Evolutionary conservation across 92 coral and sea anemone species (phyloP).

Genomic region (Epizoanthus scotinus): DNA sequence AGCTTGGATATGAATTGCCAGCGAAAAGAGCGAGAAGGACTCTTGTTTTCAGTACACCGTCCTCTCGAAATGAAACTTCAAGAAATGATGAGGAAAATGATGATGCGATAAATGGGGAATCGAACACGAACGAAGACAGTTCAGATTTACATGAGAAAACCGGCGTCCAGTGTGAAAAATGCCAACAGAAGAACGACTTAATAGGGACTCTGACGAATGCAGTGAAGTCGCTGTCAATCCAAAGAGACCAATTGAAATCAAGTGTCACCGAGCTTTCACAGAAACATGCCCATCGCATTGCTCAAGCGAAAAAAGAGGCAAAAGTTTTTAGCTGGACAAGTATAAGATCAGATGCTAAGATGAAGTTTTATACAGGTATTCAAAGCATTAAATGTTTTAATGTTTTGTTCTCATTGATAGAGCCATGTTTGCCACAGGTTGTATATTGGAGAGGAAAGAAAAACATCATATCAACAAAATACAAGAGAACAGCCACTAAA

Average conservation of each 20-base stretch:
- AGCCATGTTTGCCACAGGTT: slow-evolving; percentile 45
- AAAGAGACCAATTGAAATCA: slow-evolving; percentile 38
- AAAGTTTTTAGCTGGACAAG: slow-evolving; percentile 38
- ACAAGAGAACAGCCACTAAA: slow-evolving; percentile 42
- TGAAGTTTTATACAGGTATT: slow-evolving; percentile 48
- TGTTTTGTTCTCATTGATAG: slow-evolving; percentile 40
- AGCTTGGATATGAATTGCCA: slow-evolving; percentile 49
- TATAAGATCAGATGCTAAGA: slow-evolving; percentile 51
- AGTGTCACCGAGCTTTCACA: slow-evolving; percentile 37
- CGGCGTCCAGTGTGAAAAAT: slow-evolving; percentile 30
- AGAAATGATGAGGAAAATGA: slow-evolving; percentile 37
- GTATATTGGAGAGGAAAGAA: slow-evolving; percentile 51
- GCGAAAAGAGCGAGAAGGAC: slow-evolving; percentile 48
- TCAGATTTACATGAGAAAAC: slow-evolving; percentile 32
- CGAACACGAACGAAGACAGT: slow-evolving; percentile 38
- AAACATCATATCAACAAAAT: slow-evolving; percentile 42
- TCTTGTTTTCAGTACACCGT: slow-evolving; percentile 42
- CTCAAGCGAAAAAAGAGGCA: slow-evolving; percentile 34
- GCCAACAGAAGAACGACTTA: slow-evolving; percentile 18
- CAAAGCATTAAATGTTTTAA: slow-evolving; percentile 47
- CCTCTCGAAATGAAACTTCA: slow-evolving; percentile 35
- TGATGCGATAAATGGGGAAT: slow-evolving; percentile 32
- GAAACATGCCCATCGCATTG: slow-evolving; percentile 36
- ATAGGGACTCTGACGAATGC: slow-evolving; percentile 30
- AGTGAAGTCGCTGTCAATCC: slow-evolving; percentile 27